Evolutionary conservation across 2,888 invertebrate genomes (phyloP).

Genomic region (Scaptomyza cyrtandrae): DNA sequence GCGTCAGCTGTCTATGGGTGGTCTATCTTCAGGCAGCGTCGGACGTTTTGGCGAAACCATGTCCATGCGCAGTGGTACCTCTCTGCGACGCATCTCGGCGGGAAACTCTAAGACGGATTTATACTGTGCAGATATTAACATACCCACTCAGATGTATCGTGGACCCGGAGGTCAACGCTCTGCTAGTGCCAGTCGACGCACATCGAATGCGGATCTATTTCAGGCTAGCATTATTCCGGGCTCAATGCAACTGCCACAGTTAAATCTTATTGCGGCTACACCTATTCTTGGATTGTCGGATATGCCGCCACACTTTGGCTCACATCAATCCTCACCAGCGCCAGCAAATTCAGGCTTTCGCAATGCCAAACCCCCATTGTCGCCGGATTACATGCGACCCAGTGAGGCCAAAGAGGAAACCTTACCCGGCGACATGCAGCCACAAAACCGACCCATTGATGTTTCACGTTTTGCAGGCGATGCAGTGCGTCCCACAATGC

Average conservation of each 20-base stretch:
- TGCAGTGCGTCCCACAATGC: slow-evolving; percentile 63
- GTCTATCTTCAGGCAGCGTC: slow-evolving; percentile 76
- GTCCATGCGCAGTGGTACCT: slow-evolving; percentile 82
- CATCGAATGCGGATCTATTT: slow-evolving; percentile 80
- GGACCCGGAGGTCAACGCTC: slow-evolving; percentile 68
- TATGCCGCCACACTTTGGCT: slow-evolving; percentile 62
- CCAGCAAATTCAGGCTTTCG: slow-evolving; percentile 71
- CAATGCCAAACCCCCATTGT: slow-evolving; percentile 76
- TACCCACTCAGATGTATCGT: slow-evolving; percentile 58
- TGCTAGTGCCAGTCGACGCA: slow-evolving; percentile 77
- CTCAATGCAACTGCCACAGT: slow-evolving; percentile 57
- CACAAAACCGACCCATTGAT: slow-evolving; percentile 83
- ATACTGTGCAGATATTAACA: slow-evolving; percentile 83
- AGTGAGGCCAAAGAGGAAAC: slow-evolving; percentile 74
- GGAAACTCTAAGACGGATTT: slow-evolving; percentile 83
- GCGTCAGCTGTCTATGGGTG: slow-evolving; percentile 80
- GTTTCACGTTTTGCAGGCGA: slow-evolving; percentile 74
- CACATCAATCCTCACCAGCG: slow-evolving; percentile 61
- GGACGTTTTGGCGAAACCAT: slow-evolving; percentile 78
- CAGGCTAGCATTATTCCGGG: slow-evolving; percentile 67
- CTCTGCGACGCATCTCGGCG: slow-evolving; percentile 81
- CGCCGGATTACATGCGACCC: slow-evolving; percentile 81
- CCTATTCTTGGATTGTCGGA: slow-evolving; percentile 64
- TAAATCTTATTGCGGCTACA: slow-evolving; percentile 81
- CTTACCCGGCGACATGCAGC: slow-evolving; percentile 53